Base-by-base conservation (phyloP, 2,888 invertebrate genomes). In the Meteorus colon region DNA sequence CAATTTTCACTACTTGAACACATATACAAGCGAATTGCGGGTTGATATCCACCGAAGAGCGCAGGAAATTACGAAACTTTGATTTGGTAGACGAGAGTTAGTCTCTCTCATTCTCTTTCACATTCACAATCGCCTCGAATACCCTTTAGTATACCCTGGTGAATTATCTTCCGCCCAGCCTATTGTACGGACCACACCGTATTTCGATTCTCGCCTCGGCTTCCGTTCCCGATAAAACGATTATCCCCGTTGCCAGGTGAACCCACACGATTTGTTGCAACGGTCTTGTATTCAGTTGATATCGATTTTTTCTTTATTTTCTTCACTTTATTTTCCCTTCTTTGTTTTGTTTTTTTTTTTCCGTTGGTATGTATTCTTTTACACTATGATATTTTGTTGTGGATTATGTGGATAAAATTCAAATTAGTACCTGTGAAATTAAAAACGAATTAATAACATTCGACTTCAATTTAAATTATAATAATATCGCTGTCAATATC, bases 11-110 rank as follows among this genome's bases (percentile, higher is more conserved):
- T 19, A 65, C 41, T 24, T 34, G 19, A 65, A 65, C 37, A 62
- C 62, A 59, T 59, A 67, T 16, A 51, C 63, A 66, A 59, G 60
- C 51, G 71, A 78, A 60, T 66, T 72, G 78, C 74, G 75, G 68
- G 78, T 34, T 68, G 70, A 65, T 71, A 77, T 70, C 41, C 51
- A 60, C 75, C 73, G 76, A 76, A 79, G 79, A 79, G 79, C 79
- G 78, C 81, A 82, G 83, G 83, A 83, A 83, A 83, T 82, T 81
- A 79, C 80, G 80, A 82, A 83, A 81, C 79, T 82, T 81, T 77
- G 81, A 81, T 80, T 83, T 78, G 74, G 51, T 73, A 75, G 73
- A 74, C 51, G 75, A 60, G 66, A 45, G 29, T 16, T 31, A 48
- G 45, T n/a, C 74, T 34, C 55, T 29, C 45, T 31, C 59, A 31